Evolutionary conservation across 2,797 vertebrate genomes (phyloP).

Genomic region (Chaetodon trifasciatus): DNA sequence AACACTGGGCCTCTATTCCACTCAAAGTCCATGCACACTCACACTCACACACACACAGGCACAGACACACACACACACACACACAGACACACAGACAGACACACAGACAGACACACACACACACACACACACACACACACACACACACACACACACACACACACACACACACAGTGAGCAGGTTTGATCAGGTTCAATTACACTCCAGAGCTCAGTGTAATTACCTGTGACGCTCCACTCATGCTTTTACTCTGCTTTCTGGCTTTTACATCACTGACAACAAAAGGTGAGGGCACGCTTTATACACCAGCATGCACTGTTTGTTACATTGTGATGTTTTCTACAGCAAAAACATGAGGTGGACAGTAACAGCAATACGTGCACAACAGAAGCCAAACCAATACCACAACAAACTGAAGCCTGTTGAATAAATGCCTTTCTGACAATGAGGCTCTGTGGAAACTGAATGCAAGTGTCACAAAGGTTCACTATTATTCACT

Average conservation of each 20-base stretch:
- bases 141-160: constrained; percentile 11
- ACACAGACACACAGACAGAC: constrained; percentile 49
- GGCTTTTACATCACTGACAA: constrained; percentile 60
- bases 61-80: constrained; percentile 41
- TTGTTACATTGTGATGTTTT: constrained; percentile 1
- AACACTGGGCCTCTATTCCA: constrained; percentile 83
- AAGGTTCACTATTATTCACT: not conserved
- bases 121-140: constrained; percentile 31
- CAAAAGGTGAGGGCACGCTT: constrained; percentile 32
- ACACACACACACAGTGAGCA: constrained; percentile 49
- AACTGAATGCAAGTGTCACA: not conserved
- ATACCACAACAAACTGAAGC: not conserved
- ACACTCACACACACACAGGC: constrained; percentile 9
- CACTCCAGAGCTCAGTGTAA: constrained; percentile 64
- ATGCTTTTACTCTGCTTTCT: constrained; percentile 69
- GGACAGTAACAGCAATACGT: not conserved
- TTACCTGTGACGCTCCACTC: constrained; percentile 69
- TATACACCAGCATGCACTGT: not conserved
- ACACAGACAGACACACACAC: constrained; percentile 8
- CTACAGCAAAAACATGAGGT: not conserved
- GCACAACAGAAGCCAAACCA: not conserved
- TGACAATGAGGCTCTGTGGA: not conserved
- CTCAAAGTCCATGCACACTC: constrained; percentile 39
- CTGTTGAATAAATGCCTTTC: not conserved
- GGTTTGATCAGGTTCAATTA: constrained; percentile 80